Conservation (phyloP, 2,113 vertebrate species). For the Melozone crissalis region DNA sequence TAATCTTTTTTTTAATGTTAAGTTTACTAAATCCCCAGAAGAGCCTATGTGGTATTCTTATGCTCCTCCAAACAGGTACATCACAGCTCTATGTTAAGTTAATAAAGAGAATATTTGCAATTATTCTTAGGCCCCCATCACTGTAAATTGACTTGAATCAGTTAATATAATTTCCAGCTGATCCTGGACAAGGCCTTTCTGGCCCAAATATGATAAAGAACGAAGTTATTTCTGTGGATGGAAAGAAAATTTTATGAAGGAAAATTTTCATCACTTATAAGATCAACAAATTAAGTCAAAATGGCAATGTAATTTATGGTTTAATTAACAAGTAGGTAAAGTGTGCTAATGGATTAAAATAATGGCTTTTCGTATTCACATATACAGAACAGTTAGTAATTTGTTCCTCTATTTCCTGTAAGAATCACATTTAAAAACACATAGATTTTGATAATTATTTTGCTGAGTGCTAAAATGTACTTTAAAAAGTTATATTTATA, state of each 20-base stretch:
- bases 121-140: background rate
- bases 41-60: background rate
- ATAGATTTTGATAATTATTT: background rate
- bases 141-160: background rate
- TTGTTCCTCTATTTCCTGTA: background rate
- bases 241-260: background rate
- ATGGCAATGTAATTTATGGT: background rate
- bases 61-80: background rate
- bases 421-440: background rate
- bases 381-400: background rate
- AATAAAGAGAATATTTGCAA: background rate
- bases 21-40: background rate
- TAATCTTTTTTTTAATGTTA: background rate
- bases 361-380: background rate
- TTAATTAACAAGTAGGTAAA: background rate
- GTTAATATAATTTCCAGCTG: background rate
- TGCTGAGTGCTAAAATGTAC: background rate
- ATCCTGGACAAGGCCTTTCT: background rate
- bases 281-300: background rate
- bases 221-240: background rate
- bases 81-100: background rate
- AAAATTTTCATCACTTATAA: background rate
- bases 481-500: background rate
- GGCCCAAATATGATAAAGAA: background rate
- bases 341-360: background rate